Conservation (phyloP, 2,113 vertebrate species). For the Leptosomus discolor region DNA sequence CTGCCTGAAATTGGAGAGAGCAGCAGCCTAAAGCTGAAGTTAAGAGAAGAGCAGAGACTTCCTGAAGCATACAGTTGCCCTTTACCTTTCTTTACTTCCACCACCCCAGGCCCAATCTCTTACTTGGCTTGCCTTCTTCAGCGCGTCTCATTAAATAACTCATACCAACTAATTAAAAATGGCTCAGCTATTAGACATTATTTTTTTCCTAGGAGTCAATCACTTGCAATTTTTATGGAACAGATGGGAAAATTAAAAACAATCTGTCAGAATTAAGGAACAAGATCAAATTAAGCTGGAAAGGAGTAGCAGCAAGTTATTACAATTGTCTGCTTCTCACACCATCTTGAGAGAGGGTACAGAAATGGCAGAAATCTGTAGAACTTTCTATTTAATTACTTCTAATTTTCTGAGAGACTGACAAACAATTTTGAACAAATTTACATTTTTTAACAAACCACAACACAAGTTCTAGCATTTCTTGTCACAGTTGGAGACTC, state of each 20-base stretch:
- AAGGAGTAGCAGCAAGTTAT: conserved; percentile 67
- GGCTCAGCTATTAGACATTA: conserved; percentile 63
- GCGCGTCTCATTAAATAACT: conserved; percentile 43
- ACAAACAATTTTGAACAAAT: conserved; percentile 39
- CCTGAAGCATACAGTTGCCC: not conserved
- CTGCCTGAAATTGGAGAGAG: not conserved
- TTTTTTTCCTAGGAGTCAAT: conserved; percentile 55
- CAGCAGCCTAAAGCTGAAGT: not conserved
- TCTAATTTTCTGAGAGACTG: conserved; percentile 36
- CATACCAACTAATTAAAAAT: conserved; percentile 61
- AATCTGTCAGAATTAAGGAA: conserved; percentile 74
- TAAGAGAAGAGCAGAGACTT: not conserved
- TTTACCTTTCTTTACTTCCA: conserved; percentile 26
- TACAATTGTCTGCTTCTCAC: conserved; percentile 69
- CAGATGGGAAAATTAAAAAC: conserved; percentile 74
- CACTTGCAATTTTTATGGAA: conserved; percentile 65
- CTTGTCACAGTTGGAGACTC: not conserved
- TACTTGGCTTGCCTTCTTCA: conserved; percentile 35
- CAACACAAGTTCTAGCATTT: not conserved
- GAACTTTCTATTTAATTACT: conserved; percentile 60
- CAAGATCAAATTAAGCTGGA: conserved; percentile 72
- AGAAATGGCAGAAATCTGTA: conserved; percentile 55
- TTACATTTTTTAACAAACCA: conserved; percentile 34
- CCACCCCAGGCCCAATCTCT: not conserved
- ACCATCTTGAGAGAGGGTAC: conserved; percentile 67